Base-by-base conservation (phyloP, 2,888 invertebrate genomes). In the Dyspetes luteomarginatus region DNA sequence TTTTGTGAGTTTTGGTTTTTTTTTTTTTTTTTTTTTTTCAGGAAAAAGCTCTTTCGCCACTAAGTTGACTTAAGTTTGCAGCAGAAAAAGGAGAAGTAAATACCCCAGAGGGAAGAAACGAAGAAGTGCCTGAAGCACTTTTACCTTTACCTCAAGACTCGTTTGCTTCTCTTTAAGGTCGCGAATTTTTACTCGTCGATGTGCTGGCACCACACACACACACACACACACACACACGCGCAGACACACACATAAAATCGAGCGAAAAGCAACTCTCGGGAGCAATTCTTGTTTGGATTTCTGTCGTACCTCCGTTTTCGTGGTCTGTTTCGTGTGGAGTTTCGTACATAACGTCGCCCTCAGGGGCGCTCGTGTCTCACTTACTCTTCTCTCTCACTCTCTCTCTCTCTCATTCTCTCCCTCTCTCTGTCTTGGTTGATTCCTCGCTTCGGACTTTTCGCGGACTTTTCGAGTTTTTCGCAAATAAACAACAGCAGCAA, bases 251-350 rank as follows among this genome's bases (percentile, higher is more conserved):
- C 5, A 48, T n/a, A 64, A 30, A 67, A 19, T 45, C 52, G 7
- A 36, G 48, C 48, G 15, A 48, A 48, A 50, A 64, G 64, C 56
- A 56, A 69, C 64, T 74, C 78, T 56, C 56, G 62, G 62, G 68
- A 62, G 48, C 68, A 73, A 77, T 69, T 81, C 67, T 73, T 68
- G 76, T 77, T 77, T 69, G 68, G 64, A 41, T 65, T 73, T 69
- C 76, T 45, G 68, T 50, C 64, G 72, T 65, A 58, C 43, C 71
- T 41, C 71, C 62, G 45, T 55, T 68, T 50, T 67, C 67, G 41
- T 68, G 67, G 48, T 58, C 41, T 64, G 71, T 72, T 71, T 60
- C 55, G 36, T 48, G 41, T 43, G 17, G 45, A 55, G 43, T 56
- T 74, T 73, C 48, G 48, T 67, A 64, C 43, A 62, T 65, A 67